phyloP scores from a whole-genome alignment of 92 coral and sea anemone genomes.

The Parazoanthus darwini region DNA sequence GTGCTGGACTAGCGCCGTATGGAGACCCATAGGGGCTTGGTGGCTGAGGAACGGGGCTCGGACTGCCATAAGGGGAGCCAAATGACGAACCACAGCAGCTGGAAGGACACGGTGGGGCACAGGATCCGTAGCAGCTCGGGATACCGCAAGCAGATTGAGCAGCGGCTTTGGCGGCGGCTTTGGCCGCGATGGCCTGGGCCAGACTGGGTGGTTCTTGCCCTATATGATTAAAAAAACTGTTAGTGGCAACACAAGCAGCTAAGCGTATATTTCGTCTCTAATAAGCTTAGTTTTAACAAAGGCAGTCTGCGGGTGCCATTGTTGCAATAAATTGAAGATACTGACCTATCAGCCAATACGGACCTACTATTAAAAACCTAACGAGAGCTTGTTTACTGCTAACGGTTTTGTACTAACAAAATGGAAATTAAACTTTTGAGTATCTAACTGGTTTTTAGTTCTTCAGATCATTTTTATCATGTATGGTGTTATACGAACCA shows the following conservation, averaged over 20 bases:
- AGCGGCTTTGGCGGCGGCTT: slow-evolving; percentile 43
- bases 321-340: too few species aligned
- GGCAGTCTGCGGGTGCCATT: too few species aligned
- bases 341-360: too few species aligned
- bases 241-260: background rate
- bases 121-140: slow-evolving; percentile 52
- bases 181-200: slow-evolving; percentile 49
- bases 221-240: slow-evolving; percentile 1
- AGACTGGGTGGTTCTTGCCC: slow-evolving; percentile 48
- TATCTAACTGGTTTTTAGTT: too few species aligned
- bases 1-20: slow-evolving; percentile 33
- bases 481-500: too few species aligned
- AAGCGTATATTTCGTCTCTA: too few species aligned
- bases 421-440: too few species aligned
- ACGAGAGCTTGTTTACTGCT: too few species aligned
- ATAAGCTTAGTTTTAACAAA: too few species aligned
- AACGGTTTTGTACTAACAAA: too few species aligned
- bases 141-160: slow-evolving; percentile 31
- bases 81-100: slow-evolving; percentile 66
- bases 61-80: slow-evolving; percentile 21
- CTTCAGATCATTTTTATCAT: too few species aligned
- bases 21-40: slow-evolving; percentile 55
- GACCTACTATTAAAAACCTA: too few species aligned
- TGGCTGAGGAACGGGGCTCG: slow-evolving; percentile 41
- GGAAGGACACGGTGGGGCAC: slow-evolving; percentile 50